These are phyloP conservation scores for Gastracanthus pulcherrimus DNA, from an alignment of 2,888 invertebrate species.

Conservation along the genomic window DNA sequence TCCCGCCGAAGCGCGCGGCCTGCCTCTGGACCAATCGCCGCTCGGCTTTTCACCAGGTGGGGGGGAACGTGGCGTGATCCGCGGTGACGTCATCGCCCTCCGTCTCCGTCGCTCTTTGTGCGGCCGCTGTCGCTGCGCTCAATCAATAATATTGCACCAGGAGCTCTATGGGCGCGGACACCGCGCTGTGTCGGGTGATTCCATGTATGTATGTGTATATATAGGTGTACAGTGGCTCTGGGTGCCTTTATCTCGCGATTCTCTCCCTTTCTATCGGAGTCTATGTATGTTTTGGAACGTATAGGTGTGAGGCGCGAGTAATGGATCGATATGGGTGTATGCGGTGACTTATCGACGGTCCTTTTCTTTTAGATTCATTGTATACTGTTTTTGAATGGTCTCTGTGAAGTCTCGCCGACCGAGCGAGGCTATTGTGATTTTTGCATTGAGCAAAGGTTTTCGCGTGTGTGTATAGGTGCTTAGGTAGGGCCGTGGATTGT, in stretches of 20 bases:
- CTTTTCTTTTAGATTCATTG: background rate
- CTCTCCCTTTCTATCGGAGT: background rate
- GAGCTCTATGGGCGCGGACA: background rate
- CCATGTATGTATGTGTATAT: background rate
- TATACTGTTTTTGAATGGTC: background rate
- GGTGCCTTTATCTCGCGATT: no score
- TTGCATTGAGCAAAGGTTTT: background rate
- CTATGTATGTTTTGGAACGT: no score
- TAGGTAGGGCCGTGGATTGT: background rate
- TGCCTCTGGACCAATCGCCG: constrained; percentile 70
- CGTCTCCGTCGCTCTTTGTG: background rate
- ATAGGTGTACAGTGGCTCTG: no score
- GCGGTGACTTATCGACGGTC: background rate
- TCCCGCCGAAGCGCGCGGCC: no score
- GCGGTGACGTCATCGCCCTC: constrained; percentile 70
- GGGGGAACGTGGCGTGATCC: constrained; percentile 77
- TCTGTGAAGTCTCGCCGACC: background rate
- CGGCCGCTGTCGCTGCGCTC: background rate
- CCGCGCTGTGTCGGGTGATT: no score
- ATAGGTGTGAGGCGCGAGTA: background rate
- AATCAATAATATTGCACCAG: constrained; percentile 52
- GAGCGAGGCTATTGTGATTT: background rate
- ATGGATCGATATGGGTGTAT: background rate
- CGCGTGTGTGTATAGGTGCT: no score
- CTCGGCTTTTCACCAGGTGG: constrained; percentile 67